Percentiles rank a stretch among this genome's conserved stretches.
phyloP scores from a whole-genome alignment of 2,113 vertebrate genomes.

The Spermophilus dauricus region DNA sequence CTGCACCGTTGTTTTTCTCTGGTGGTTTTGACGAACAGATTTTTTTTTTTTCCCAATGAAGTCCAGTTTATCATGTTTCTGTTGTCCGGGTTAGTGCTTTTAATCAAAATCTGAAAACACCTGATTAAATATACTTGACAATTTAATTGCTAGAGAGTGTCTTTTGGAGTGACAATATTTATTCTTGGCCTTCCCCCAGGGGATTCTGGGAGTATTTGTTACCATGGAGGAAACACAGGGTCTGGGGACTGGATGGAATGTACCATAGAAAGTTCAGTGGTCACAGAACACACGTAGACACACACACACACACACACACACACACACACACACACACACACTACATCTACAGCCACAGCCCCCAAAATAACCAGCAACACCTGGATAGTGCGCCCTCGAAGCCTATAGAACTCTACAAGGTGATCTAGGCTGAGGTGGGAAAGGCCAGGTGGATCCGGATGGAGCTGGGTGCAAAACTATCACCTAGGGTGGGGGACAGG shows the following conservation, averaged over 20 bases:
- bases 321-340: neutral
- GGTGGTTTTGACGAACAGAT: neutral
- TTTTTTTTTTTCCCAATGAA: neutral
- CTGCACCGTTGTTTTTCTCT: neutral
- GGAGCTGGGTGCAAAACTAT: rapidly evolving
- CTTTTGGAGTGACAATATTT: slow-evolving; percentile 20
- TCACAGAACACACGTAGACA: neutral
- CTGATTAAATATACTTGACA: neutral
- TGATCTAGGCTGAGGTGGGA: neutral
- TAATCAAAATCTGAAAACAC: neutral
- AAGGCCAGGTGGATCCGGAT: neutral
- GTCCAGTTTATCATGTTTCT: neutral
- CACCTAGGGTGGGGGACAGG: neutral
- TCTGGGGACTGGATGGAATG: neutral
- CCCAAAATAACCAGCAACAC: neutral
- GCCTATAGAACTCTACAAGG: neutral
- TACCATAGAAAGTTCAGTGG: neutral
- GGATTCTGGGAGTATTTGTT: neutral
- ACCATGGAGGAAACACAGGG: neutral
- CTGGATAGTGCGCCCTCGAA: neutral
- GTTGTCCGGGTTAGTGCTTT: neutral
- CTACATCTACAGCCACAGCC: neutral
- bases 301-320: neutral
- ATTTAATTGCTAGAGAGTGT: slow-evolving; percentile 51
- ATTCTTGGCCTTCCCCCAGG: neutral